These are phyloP conservation scores for Bergia puertoricense DNA, from an alignment of 92 coral and sea anemone genomes.

Conservation along the genomic window DNA sequence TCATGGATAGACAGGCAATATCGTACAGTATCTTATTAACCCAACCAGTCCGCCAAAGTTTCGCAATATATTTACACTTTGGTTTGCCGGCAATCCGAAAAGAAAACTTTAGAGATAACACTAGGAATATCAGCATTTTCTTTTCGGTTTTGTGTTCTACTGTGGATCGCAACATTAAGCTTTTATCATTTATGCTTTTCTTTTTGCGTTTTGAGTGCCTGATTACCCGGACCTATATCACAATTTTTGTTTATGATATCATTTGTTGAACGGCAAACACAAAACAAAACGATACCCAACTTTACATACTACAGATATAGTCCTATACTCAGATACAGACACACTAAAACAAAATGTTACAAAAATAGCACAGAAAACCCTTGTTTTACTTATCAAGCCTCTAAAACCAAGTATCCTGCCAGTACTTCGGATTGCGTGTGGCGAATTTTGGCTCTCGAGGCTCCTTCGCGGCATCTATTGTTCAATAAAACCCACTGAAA, in stretches of 20 bases:
- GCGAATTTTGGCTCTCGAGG: background rate
- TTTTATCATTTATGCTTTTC: background rate
- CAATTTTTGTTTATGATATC: constrained; percentile 10
- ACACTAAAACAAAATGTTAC: background rate
- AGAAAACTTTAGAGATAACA: background rate
- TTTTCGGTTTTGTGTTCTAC: background rate
- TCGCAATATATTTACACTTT: background rate
- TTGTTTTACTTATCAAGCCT: background rate
- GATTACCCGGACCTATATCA: background rate
- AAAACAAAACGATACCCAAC: constrained; percentile 2
- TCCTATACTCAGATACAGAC: background rate
- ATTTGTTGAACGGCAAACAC: background rate
- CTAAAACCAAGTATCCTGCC: background rate
- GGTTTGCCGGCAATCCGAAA: background rate
- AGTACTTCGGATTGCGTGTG: constrained; percentile 35
- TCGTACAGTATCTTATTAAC: background rate
- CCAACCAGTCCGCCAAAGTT: background rate
- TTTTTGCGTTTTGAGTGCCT: background rate
- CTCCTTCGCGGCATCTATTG: constrained; percentile 17
- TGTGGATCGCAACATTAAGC: background rate
- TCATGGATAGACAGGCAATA: constrained; percentile 9
- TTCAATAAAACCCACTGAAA: constrained; percentile 8
- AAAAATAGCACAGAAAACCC: background rate
- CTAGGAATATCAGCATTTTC: background rate
- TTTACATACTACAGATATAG: background rate